Conservation (phyloP, 2,113 vertebrate species). For the Ophthalmotilapia sp. region DNA sequence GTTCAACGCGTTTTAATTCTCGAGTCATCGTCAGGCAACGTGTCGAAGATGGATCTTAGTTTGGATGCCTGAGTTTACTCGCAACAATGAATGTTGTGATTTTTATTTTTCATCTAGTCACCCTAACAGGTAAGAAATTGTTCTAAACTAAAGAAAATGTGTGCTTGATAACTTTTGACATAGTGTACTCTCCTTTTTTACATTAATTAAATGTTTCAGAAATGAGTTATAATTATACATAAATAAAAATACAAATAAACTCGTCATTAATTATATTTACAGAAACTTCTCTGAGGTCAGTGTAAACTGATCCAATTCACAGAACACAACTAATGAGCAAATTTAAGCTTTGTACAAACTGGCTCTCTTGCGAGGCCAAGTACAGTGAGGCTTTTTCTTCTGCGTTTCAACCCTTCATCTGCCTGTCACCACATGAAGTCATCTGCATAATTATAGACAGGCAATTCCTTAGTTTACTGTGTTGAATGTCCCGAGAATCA, state of each 20-base stretch:
- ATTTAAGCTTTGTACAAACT: background rate
- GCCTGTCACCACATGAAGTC: constrained; percentile 8
- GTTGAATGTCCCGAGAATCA: background rate
- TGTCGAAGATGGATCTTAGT: constrained; percentile 1
- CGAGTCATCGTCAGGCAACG: background rate
- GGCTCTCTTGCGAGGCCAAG: constrained; percentile 19
- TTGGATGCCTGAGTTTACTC: constrained; percentile 1
- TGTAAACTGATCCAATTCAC: background rate
- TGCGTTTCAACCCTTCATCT: background rate
- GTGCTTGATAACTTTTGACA: background rate
- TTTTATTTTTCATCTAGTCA: constrained; percentile 18
- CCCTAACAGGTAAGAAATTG: constrained; percentile 53
- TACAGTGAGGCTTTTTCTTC: background rate
- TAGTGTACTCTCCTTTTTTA: background rate
- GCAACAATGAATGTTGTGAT: constrained; percentile 29
- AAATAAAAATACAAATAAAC: background rate
- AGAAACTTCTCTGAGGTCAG: background rate
- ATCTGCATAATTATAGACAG: background rate
- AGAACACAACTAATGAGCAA: background rate
- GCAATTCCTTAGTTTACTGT: background rate
- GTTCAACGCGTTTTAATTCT: constrained; percentile 21
- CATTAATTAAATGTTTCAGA: background rate
- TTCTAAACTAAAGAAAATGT: background rate
- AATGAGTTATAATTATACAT: background rate
- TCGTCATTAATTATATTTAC: background rate